Conservation (phyloP, 2,888 invertebrate species). For the Ganaspis brasiliensis region DNA sequence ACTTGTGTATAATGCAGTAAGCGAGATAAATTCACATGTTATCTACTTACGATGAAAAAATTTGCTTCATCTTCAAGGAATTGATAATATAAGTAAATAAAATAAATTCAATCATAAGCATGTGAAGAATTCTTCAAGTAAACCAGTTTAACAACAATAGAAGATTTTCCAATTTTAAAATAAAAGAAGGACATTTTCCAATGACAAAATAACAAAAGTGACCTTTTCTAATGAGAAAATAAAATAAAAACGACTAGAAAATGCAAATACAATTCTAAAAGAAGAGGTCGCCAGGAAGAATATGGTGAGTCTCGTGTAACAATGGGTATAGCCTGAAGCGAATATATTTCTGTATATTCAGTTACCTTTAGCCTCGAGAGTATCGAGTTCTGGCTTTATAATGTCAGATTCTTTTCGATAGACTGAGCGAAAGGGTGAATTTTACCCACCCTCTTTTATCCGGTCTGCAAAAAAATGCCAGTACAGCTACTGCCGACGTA, state of each 20-base stretch:
- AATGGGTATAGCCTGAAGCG: slow-evolving; percentile 1
- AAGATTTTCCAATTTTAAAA: too few relatives aligned
- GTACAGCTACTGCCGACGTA: not conserved
- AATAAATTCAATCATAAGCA: too few relatives aligned
- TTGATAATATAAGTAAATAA: too few relatives aligned
- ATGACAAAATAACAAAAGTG: not conserved
- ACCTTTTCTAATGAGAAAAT: not conserved
- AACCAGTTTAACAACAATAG: too few relatives aligned
- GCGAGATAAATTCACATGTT: too few relatives aligned
- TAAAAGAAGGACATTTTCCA: not conserved
- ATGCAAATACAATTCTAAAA: not conserved
- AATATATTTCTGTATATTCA: slow-evolving; percentile 29
- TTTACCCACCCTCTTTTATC: not conserved
- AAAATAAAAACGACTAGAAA: not conserved
- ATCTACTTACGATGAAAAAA: too few relatives aligned
- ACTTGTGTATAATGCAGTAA: too few relatives aligned
- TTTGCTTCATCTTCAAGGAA: too few relatives aligned
- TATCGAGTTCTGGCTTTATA: slow-evolving; percentile 25
- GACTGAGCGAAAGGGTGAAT: slow-evolving; percentile 9
- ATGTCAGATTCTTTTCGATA: slow-evolving; percentile 12
- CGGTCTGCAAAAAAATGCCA: slow-evolving; percentile 23
- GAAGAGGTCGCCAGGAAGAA: not conserved
- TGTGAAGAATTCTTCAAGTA: too few relatives aligned
- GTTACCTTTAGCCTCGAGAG: not conserved
- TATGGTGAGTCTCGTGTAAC: slow-evolving; percentile 28